A percentile compares a stretch with the other conserved stretches of the same genome.
These are phyloP conservation scores for Gari tellinella DNA, from an alignment of 2,888 invertebrate species.

Conservation along the genomic window DNA sequence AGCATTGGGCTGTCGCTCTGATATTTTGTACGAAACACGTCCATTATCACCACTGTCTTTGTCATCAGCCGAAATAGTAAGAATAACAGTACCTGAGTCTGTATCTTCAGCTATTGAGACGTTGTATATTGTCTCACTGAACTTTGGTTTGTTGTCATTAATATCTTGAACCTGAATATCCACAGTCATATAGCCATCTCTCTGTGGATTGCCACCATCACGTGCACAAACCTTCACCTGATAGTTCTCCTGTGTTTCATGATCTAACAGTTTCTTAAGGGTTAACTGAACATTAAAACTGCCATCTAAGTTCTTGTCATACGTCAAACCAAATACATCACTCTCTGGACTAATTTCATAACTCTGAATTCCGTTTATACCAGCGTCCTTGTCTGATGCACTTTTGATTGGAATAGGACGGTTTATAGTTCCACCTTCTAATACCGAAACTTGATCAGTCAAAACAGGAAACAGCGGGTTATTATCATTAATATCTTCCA, in stretches of 20 bases:
- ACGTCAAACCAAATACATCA: slow-evolving; percentile 41
- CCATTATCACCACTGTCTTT: slow-evolving; percentile 92
- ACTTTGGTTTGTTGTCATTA: slow-evolving; percentile 58
- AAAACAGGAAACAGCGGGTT: slow-evolving; percentile 60
- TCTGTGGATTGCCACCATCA: slow-evolving; percentile 56
- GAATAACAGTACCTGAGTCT: slow-evolving; percentile 23
- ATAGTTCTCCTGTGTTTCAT: slow-evolving; percentile 55
- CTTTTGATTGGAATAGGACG: slow-evolving; percentile 27
- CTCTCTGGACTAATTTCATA: slow-evolving; percentile 47
- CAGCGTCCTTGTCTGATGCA: slow-evolving; percentile 51
- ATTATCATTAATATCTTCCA: slow-evolving; percentile 71
- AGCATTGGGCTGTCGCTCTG: slow-evolving; percentile 32
- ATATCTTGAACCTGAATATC: slow-evolving; percentile 54
- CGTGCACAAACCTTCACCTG: slow-evolving; percentile 45
- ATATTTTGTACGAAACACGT: slow-evolving; percentile 42
- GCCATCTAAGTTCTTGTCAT: slow-evolving; percentile 32
- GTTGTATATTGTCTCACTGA: slow-evolving; percentile 37
- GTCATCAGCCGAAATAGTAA: slow-evolving; percentile 90
- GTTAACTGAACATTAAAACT: slow-evolving; percentile 43
- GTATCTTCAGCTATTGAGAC: slow-evolving; percentile 51
- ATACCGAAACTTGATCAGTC: slow-evolving; percentile 24
- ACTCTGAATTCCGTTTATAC: slow-evolving; percentile 48
- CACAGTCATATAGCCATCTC: slow-evolving; percentile 38
- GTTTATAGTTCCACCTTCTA: slow-evolving; percentile 44
- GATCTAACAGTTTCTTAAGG: slow-evolving; percentile 51